Evolutionary conservation across 2,888 invertebrate genomes (phyloP), one percentile per base, ranked within the genome.

Genomic region (Sinopyrophorus schimmeli): DNA sequence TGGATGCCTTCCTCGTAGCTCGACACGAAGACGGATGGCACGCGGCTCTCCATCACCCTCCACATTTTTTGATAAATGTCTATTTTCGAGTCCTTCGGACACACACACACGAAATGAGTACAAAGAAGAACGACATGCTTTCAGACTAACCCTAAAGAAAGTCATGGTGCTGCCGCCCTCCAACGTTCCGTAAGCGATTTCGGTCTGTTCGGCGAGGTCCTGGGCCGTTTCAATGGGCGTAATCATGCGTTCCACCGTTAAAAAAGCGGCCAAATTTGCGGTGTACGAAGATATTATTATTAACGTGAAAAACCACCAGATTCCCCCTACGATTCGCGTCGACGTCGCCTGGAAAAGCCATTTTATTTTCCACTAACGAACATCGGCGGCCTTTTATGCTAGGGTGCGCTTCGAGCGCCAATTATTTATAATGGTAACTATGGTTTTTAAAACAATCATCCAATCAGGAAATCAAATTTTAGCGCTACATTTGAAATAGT

Each of bases 301-400:
- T 24, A 99, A 81, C 0, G 97, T 98, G 76, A 99, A 99, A 77
- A 99, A 98, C 96, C 98, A 99, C 98, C 98, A 99, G 63, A 93
- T 92, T 0, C 91, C 95, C 5, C 96, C 95, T 3, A 98, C 95
- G 57, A 98, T 92, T 40, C 98, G 79, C 0, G 98, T 98, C 3
- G 92, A 92, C 1, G 91, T 89, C 2, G 92, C 91, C 91, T 92
- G 38, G 23, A 52, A 52, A n/a, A n/a, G n/a, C n/a, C n/a, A n/a
- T 12, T 23, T 16, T 20, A 32, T 30, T n/a, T 12, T 27, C 10
- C n/a, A n/a, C n/a, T n/a, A n/a, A n/a, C n/a, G n/a, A n/a, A n/a
- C n/a, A n/a, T n/a, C n/a, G n/a, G n/a, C n/a, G n/a, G n/a, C n/a
- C n/a, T n/a, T n/a, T n/a, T n/a, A n/a, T n/a, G n/a, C n/a, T n/a